A percentile compares a stretch with the other conserved stretches of the same genome.
These are phyloP conservation scores for Drosophila bunnanda DNA, from an alignment of 2,888 invertebrate genomes.

Conservation along the genomic window DNA sequence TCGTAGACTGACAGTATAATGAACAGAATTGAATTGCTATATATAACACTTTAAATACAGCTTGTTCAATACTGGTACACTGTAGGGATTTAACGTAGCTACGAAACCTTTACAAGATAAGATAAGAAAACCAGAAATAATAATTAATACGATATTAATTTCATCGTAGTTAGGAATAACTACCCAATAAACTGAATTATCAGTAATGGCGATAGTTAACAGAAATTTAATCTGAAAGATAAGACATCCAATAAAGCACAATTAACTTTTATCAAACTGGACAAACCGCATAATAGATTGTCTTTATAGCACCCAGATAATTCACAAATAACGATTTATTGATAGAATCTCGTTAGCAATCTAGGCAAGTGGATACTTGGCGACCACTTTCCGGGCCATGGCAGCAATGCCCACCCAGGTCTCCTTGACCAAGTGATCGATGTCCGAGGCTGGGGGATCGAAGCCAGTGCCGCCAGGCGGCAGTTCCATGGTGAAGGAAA, in stretches of 20 bases:
- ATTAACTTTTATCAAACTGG: slow-evolving; percentile 4
- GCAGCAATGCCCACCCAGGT: slow-evolving; percentile 85
- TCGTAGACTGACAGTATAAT: no score
- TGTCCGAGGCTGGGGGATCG: slow-evolving; percentile 86
- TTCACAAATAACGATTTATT: slow-evolving; percentile 18
- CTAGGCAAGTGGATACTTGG: slow-evolving; percentile 62
- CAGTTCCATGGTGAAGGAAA: slow-evolving; percentile 86
- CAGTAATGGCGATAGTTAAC: neutral
- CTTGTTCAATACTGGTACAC: no score
- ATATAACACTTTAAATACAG: no score
- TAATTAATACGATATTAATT: neutral
- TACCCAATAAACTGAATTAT: neutral
- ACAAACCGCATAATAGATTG: neutral
- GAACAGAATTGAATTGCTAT: no score
- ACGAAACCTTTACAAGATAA: no score
- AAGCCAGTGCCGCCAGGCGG: slow-evolving; percentile 86
- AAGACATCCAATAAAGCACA: neutral
- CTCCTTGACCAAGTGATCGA: slow-evolving; percentile 86
- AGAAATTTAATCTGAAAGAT: neutral
- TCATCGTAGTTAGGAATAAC: neutral
- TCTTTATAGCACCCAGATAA: slow-evolving; percentile 4
- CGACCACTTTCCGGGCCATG: slow-evolving; percentile 71
- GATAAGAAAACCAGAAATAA: neutral
- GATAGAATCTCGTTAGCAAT: neutral
- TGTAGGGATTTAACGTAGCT: neutral